Percentiles rank a stretch among this genome's conserved stretches.
These are phyloP conservation scores for Dyspetes luteomarginatus DNA, from an alignment of 2,888 invertebrate genomes.

Conservation along the genomic window DNA sequence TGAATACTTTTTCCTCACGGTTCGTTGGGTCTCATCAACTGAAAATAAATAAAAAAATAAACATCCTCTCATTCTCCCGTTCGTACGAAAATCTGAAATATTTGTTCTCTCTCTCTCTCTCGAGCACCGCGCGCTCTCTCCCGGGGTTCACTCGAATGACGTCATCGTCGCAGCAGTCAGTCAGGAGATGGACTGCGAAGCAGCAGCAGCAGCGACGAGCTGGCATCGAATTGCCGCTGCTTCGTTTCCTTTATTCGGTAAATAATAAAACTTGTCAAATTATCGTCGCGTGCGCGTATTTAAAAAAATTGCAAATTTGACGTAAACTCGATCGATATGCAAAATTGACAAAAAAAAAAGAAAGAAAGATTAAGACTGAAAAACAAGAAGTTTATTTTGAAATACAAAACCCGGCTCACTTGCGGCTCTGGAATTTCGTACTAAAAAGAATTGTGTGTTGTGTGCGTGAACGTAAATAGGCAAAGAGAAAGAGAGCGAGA, in stretches of 20 bases:
- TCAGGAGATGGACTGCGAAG: constrained; percentile 63
- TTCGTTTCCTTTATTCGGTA: constrained; percentile 44
- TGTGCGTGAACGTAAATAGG: constrained; percentile 9
- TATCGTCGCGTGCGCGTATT: background rate
- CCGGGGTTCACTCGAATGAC: constrained; percentile 49
- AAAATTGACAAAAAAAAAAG: background rate
- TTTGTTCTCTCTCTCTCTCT: constrained; percentile 33
- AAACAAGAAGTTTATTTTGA: background rate
- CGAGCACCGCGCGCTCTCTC: constrained; percentile 25
- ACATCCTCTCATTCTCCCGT: background rate
- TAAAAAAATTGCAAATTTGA: constrained; percentile 6
- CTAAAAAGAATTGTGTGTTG: background rate
- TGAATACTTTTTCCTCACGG: constrained; percentile 19
- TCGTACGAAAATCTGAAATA: constrained; percentile 55
- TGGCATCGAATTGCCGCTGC: constrained; percentile 50
- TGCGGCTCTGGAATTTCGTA: background rate
- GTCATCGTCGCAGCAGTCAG: constrained; percentile 56
- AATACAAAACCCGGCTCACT: background rate
- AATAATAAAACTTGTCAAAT: constrained; percentile 3
- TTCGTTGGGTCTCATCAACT: background rate
- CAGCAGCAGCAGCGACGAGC: constrained; percentile 53
- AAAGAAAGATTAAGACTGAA: constrained; percentile 4
- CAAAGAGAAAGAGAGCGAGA: background rate
- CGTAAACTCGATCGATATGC: background rate
- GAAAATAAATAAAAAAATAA: constrained; percentile 32